A percentile compares a stretch with the other conserved stretches of the same genome.
Evolutionary conservation across 2,113 vertebrate species (phyloP).

Genomic region (Orientallactaga bullata): DNA sequence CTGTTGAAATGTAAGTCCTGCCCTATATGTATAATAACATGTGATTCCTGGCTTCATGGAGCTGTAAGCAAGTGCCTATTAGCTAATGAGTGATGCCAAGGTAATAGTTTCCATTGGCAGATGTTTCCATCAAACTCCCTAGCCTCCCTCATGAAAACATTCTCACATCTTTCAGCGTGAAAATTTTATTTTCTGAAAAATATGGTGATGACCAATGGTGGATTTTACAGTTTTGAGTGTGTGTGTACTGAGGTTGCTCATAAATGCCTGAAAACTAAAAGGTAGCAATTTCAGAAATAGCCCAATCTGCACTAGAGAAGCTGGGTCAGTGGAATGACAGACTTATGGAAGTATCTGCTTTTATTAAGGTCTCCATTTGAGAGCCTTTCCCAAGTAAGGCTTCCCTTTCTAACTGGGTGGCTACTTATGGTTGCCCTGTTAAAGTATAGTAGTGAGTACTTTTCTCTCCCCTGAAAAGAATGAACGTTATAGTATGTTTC

Average conservation of each 20-base stretch:
- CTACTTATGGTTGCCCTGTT: neutral
- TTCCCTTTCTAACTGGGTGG: neutral
- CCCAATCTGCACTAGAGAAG: accelerated
- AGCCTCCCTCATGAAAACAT: neutral
- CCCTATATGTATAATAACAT: accelerated
- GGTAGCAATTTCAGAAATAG: too few relatives aligned
- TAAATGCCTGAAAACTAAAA: neutral
- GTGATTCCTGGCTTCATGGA: too few relatives aligned
- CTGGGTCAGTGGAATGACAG: neutral
- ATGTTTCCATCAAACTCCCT: neutral
- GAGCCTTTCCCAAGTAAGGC: neutral
- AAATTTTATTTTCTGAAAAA: neutral
- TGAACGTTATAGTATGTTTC: conserved; percentile 52
- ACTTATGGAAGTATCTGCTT: accelerated
- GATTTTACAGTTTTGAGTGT: neutral
- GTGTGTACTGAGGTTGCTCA: neutral
- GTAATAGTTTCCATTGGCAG: neutral
- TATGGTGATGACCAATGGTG: neutral
- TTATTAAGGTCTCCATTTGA: neutral
- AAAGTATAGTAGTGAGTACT: accelerated
- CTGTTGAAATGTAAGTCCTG: neutral
- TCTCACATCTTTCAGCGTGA: neutral
- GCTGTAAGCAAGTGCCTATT: neutral
- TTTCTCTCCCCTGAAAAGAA: neutral
- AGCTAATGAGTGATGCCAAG: neutral